Evolutionary conservation across 2,888 invertebrate genomes (phyloP).

Genomic region (Eristalis pertinax): DNA sequence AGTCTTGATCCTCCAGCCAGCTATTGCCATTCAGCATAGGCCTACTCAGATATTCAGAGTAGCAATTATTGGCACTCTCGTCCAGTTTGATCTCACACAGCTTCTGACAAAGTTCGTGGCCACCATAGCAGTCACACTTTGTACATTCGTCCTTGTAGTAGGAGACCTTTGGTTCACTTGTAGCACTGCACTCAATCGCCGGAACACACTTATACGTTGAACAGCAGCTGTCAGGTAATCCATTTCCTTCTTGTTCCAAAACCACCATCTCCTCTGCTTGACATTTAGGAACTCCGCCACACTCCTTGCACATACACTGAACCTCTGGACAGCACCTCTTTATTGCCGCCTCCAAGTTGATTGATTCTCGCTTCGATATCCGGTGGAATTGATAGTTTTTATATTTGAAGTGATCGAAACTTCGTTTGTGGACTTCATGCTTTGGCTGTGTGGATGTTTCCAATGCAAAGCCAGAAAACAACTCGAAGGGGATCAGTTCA

Average conservation of each 20-base stretch:
- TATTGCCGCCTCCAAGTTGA: conserved; percentile 48
- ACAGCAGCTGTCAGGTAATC: conserved; percentile 81
- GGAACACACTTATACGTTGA: conserved; percentile 81
- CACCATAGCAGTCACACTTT: conserved; percentile 75
- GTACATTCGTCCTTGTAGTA: conserved; percentile 74
- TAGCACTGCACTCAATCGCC: conserved; percentile 68
- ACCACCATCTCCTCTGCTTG: conserved; percentile 73
- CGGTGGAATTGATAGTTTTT: conserved; percentile 66
- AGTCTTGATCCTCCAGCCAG: conserved; percentile 76
- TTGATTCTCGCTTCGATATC: conserved; percentile 69
- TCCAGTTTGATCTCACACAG: conserved; percentile 65
- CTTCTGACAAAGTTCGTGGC: conserved; percentile 73
- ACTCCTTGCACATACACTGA: conserved; percentile 76
- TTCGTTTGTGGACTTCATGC: conserved; percentile 67
- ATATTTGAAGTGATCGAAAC: conserved; percentile 64
- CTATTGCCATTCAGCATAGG: conserved; percentile 74
- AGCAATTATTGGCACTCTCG: conserved; percentile 64
- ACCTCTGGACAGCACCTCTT: conserved; percentile 74
- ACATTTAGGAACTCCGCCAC: conserved; percentile 74
- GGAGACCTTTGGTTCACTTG: background rate
- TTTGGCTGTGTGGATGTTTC: conserved; percentile 2
- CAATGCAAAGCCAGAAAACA: background rate
- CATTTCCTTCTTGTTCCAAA: conserved; percentile 73
- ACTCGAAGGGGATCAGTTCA: background rate
- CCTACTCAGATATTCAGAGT: conserved; percentile 71